Conservation (phyloP, 35 echinoderm and acorn worm species). For the Lytechinus pictus region DNA sequence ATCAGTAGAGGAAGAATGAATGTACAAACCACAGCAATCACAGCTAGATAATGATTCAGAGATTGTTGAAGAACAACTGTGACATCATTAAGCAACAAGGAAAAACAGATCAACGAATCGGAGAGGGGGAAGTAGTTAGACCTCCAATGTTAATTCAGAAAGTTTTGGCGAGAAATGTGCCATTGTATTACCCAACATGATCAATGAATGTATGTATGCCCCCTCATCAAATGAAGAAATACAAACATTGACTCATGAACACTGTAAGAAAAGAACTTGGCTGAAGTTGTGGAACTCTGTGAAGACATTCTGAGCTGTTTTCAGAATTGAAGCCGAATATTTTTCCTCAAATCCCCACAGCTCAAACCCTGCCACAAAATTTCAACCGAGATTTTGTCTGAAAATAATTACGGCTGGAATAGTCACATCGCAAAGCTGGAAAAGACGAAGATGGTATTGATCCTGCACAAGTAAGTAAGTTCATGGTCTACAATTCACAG, state of each 20-base stretch:
- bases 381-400: neutral
- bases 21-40: neutral
- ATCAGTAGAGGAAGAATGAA: neutral
- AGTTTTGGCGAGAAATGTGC: neutral
- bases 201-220: neutral
- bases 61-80: neutral
- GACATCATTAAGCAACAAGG: neutral
- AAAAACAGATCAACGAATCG: neutral
- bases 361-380: neutral
- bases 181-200: neutral
- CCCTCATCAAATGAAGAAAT: neutral
- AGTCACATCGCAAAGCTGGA: neutral
- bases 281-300: neutral
- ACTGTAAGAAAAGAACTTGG: neutral
- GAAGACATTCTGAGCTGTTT: neutral
- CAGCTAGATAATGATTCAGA: neutral
- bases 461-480: neutral
- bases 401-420: neutral
- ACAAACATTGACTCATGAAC: neutral
- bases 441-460: neutral
- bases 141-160: neutral
- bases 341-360: neutral
- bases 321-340: neutral
- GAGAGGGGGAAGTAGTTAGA: neutral
- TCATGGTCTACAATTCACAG: neutral